Conservation (phyloP, 1,140 invertebrate species). For the Episyrphus balteatus region DNA sequence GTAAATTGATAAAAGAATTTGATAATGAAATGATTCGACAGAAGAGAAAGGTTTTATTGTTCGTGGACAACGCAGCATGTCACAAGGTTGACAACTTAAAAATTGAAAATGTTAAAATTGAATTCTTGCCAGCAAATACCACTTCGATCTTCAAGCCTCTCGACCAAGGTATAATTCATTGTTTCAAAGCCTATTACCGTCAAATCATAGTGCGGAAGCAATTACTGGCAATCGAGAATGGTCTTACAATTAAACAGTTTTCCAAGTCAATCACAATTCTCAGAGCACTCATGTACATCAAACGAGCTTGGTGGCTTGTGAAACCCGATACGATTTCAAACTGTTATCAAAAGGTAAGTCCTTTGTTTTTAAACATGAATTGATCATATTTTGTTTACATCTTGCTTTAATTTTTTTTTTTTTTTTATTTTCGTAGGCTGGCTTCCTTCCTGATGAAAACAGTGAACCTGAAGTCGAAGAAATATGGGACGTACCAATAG, state of each 20-base stretch:
- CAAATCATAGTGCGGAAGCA: background rate
- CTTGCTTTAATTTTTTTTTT: no score
- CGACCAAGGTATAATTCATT: background rate
- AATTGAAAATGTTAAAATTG: background rate
- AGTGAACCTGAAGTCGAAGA: background rate
- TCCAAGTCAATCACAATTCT: slow-evolving; percentile 1
- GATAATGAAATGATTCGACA: no score
- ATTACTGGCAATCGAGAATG: background rate
- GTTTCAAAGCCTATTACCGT: background rate
- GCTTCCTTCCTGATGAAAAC: no score
- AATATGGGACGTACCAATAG: background rate
- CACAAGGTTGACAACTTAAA: background rate
- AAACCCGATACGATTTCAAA: no score
- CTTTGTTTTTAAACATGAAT: no score
- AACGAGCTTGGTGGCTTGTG: background rate
- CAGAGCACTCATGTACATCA: background rate
- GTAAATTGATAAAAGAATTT: no score
- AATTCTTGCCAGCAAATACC: background rate
- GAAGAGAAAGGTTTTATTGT: no score
- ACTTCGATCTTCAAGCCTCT: background rate
- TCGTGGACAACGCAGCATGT: no score
- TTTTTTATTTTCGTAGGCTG: no score
- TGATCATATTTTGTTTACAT: no score
- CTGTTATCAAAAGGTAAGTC: no score
- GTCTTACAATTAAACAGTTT: background rate